Evolutionary conservation across 2,797 vertebrate species (phyloP).

Genomic region (Phrynocephalus vlangalii): DNA sequence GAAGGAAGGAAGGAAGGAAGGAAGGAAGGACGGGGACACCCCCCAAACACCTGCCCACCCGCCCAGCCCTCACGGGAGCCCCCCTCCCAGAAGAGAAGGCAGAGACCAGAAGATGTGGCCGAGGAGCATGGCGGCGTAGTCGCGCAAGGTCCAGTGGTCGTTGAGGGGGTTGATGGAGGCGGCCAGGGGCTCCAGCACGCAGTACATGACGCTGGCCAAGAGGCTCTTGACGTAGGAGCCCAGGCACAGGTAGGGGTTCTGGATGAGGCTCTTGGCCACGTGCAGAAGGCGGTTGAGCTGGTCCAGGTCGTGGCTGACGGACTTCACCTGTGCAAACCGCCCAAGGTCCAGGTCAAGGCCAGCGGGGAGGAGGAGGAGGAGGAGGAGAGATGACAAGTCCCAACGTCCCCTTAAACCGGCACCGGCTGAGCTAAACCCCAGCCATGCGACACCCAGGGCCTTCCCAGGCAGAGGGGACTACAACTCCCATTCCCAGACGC

Average conservation of each 20-base stretch:
- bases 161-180: conserved; percentile 97
- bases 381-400: too few relatives aligned
- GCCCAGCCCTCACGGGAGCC: too few relatives aligned
- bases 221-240: conserved; percentile 91
- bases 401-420: too few relatives aligned
- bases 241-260: conserved; percentile 91
- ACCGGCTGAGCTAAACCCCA: too few relatives aligned
- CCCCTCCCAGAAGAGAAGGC: neutral
- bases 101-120: conserved; percentile 91
- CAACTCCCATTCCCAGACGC: neutral
- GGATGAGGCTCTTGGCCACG: conserved; percentile 91
- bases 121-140: conserved; percentile 90
- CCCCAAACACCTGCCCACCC: neutral
- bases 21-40: too few relatives aligned
- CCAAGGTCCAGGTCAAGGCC: neutral
- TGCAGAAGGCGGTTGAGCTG: conserved; percentile 91
- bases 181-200: conserved; percentile 91
- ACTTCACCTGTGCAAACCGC: conserved; percentile 85
- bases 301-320: conserved; percentile 92
- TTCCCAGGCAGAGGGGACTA: neutral
- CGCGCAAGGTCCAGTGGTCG: conserved; percentile 94
- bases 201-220: conserved; percentile 93
- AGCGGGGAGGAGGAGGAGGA: too few relatives aligned
- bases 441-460: too few relatives aligned
- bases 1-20: too few relatives aligned